Percentiles rank a stretch among this genome's conserved stretches.
Evolutionary conservation across 1,140 invertebrate genomes (phyloP).

Genomic region (Rhagoletis pomonella): DNA sequence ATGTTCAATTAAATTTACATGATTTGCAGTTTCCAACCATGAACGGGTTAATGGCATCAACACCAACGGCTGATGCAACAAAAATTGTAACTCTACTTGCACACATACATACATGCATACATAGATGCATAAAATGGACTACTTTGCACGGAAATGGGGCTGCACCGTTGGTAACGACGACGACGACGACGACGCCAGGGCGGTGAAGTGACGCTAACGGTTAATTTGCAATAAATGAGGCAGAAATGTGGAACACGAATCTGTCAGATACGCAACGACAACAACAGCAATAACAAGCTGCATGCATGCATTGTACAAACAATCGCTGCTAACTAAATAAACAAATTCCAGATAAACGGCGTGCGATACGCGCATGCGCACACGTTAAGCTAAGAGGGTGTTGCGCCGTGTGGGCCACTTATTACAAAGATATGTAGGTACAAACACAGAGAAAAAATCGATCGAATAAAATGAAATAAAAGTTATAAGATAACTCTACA

Average conservation of each 20-base stretch:
- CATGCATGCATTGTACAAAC: background rate
- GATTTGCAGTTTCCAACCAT: slow-evolving; percentile 47
- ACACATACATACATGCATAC: background rate
- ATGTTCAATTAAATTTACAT: slow-evolving; percentile 57
- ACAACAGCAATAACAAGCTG: background rate
- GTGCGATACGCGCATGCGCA: background rate
- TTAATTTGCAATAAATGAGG: slow-evolving; percentile 51
- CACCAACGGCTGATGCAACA: background rate
- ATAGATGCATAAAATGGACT: background rate
- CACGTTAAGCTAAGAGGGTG: background rate
- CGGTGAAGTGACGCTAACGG: slow-evolving; percentile 13
- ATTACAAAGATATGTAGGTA: too few relatives aligned
- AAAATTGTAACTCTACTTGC: background rate
- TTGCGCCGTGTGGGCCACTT: background rate
- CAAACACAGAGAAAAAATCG: too few relatives aligned
- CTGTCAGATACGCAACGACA: slow-evolving; percentile 33
- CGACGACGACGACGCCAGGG: background rate
- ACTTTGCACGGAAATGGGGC: background rate
- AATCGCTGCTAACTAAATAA: background rate
- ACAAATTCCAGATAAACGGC: background rate
- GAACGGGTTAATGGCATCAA: slow-evolving; percentile 41
- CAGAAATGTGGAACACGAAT: slow-evolving; percentile 46
- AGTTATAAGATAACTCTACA: too few relatives aligned
- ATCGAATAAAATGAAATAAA: too few relatives aligned
- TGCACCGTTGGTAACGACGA: background rate